Evolutionary conservation across 2,888 invertebrate species (phyloP).

Genomic region (Nezara viridula): DNA sequence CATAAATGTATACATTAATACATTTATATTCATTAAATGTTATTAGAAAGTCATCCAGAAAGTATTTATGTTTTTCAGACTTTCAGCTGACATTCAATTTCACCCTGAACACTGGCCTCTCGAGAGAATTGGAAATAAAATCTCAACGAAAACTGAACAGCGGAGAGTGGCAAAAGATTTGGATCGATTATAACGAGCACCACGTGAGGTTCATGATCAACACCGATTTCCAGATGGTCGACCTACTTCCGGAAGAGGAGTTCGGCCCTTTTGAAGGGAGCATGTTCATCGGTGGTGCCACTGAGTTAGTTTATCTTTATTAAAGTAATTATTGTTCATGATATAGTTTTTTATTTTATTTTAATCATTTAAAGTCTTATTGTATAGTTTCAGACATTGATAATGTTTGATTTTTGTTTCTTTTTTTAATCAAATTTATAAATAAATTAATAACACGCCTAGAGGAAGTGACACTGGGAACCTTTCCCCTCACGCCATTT

Average conservation of each 20-base stretch:
- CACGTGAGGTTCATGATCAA: slow-evolving; percentile 95
- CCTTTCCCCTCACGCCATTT: too few species aligned
- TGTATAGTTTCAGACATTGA: not conserved
- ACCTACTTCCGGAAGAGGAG: slow-evolving; percentile 86
- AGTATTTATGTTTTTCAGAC: slow-evolving; percentile 76
- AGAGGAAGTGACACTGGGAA: too few species aligned
- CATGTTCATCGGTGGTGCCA: slow-evolving; percentile 94
- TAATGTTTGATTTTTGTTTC: not conserved
- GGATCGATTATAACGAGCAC: slow-evolving; percentile 95
- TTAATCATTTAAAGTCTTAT: not conserved
- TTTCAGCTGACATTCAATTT: slow-evolving; percentile 91
- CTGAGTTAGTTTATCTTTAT: slow-evolving; percentile 78
- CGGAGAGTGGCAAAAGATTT: slow-evolving; percentile 96
- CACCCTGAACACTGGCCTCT: slow-evolving; percentile 86
- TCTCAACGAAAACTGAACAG: slow-evolving; percentile 87
- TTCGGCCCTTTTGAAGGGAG: slow-evolving; percentile 94
- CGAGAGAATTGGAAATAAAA: slow-evolving; percentile 85
- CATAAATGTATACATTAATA: too few species aligned
- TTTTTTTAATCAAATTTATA: too few species aligned
- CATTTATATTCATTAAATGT: too few species aligned
- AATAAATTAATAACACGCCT: too few species aligned
- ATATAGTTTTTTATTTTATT: not conserved
- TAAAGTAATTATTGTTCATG: slow-evolving; percentile 50
- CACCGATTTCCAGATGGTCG: slow-evolving; percentile 89
- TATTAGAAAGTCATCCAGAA: too few species aligned